These are phyloP conservation scores for Polyodon spathula DNA, from an alignment of 2,113 vertebrate species.

Conservation along the genomic window DNA sequence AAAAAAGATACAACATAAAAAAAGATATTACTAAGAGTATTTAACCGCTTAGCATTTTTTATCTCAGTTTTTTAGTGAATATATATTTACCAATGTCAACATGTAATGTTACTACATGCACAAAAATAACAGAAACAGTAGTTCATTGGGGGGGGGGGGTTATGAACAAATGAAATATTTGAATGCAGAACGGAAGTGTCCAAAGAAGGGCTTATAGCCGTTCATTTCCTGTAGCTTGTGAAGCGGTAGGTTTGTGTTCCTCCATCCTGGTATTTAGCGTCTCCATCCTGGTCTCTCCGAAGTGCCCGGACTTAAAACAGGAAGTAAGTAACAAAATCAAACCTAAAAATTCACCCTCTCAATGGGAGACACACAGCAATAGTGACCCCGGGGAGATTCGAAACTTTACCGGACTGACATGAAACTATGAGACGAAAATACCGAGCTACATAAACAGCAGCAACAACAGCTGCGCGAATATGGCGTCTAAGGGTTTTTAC, in stretches of 20 bases:
- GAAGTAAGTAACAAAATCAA: slow-evolving; percentile 81
- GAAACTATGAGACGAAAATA: neutral
- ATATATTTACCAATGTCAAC: too few relatives aligned
- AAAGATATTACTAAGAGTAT: too few relatives aligned
- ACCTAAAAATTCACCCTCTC: slow-evolving; percentile 46
- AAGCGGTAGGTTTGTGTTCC: slow-evolving; percentile 20
- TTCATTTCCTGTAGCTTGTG: slow-evolving; percentile 21
- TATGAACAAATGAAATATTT: too few relatives aligned
- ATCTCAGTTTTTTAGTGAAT: too few relatives aligned
- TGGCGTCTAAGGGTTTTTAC: slow-evolving; percentile 50
- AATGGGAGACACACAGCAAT: slow-evolving; percentile 14
- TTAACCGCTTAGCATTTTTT: too few relatives aligned
- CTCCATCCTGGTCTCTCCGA: slow-evolving; percentile 89
- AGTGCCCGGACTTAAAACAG: slow-evolving; percentile 97
- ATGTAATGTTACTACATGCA: too few relatives aligned
- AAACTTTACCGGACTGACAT: neutral
- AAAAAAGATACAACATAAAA: too few relatives aligned
- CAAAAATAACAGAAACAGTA: too few relatives aligned
- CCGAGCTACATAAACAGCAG: slow-evolving; percentile 18
- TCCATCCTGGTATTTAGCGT: slow-evolving; percentile 86
- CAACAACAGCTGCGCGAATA: slow-evolving; percentile 39
- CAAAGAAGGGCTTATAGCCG: neutral
- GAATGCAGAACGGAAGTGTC: slow-evolving; percentile 19
- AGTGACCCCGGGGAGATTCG: neutral
- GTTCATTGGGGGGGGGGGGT: too few relatives aligned